These are phyloP conservation scores for Parasteatoda lunata DNA, from an alignment of 2,888 invertebrate genomes.

Conservation along the genomic window DNA sequence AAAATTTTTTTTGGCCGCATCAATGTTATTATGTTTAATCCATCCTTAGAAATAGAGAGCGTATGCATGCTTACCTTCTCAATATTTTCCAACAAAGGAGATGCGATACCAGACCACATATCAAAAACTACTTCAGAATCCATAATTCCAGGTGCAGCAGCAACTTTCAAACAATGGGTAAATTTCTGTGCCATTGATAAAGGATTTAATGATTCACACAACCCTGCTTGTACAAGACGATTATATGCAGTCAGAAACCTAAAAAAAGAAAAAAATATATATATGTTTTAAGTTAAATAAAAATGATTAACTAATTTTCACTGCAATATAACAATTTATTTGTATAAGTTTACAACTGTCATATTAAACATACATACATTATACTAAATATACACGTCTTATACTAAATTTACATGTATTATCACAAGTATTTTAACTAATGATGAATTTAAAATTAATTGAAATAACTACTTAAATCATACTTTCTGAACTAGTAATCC, in stretches of 20 bases:
- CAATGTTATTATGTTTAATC: no score
- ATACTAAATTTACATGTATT: no score
- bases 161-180: slow-evolving; percentile 26
- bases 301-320: neutral
- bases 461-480: no score
- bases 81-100: slow-evolving; percentile 36
- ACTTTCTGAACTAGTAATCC: no score
- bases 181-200: slow-evolving; percentile 42
- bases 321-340: no score
- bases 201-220: slow-evolving; percentile 54
- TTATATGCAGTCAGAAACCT: slow-evolving; percentile 47
- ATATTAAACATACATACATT: no score
- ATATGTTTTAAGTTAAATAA: neutral
- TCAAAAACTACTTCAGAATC: slow-evolving; percentile 47
- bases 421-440: no score
- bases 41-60: no score
- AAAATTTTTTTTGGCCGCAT: no score
- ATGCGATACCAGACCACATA: slow-evolving; percentile 56
- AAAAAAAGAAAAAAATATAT: neutral
- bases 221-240: slow-evolving; percentile 47
- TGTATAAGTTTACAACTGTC: no score
- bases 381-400: no score
- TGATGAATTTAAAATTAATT: no score
- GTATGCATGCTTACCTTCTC: slow-evolving; percentile 37
- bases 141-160: neutral